A percentile compares a stretch with the other conserved stretches of the same genome.
phyloP scores from a whole-genome alignment of 2,888 invertebrate species.

The Caenorhabditis plicata region DNA sequence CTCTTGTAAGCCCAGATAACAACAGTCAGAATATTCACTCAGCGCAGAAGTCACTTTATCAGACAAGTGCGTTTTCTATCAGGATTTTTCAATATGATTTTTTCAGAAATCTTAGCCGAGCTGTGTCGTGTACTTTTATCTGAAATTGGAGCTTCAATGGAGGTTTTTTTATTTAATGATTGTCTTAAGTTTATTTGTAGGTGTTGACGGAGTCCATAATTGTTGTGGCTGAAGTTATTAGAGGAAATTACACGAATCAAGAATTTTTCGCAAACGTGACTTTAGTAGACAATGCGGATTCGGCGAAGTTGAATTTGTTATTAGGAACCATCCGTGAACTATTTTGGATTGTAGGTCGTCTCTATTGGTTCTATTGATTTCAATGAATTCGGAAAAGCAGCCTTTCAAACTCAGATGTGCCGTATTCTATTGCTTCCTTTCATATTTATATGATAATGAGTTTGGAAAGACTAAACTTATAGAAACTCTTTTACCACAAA shows the following conservation, averaged over 20 bases:
- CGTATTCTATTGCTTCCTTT: conserved; percentile 94
- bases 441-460: conserved; percentile 89
- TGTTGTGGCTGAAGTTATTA: conserved; percentile 88
- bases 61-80: conserved; percentile 72
- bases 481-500: conserved; percentile 86
- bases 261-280: conserved; percentile 78
- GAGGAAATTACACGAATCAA: conserved; percentile 87
- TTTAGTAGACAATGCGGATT: conserved; percentile 24
- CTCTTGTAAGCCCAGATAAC: conserved; percentile 89
- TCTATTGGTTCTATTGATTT: conserved; percentile 89
- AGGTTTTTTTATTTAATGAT: conserved; percentile 74
- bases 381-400: conserved; percentile 98
- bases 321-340: no score
- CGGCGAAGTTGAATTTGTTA: no score
- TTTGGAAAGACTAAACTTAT: conserved; percentile 75
- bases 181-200: neutral
- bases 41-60: conserved; percentile 87
- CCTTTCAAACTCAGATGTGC: conserved; percentile 85
- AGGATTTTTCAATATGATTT: neutral
- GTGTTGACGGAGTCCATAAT: conserved; percentile 73
- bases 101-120: conserved; percentile 74
- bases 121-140: conserved; percentile 90
- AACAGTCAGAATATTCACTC: conserved; percentile 77
- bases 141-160: conserved; percentile 86
- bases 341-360: no score